Percentiles rank a stretch among this genome's conserved stretches.
Evolutionary conservation across 1,140 invertebrate genomes (phyloP).

Genomic region (Druon quercuslanigerum): DNA sequence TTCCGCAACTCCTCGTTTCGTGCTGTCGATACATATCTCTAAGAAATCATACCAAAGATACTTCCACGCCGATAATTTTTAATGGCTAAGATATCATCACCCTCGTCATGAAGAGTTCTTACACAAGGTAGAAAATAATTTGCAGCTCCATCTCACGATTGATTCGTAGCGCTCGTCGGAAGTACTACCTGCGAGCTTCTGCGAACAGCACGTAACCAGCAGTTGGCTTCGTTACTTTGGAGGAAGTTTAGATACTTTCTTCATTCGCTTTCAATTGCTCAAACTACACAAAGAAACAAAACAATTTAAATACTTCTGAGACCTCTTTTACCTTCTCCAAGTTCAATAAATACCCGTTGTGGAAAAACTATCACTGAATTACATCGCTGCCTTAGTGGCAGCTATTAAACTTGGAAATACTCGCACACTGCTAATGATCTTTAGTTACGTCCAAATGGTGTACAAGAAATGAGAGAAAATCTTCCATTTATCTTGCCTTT

Average conservation of each 20-base stretch:
- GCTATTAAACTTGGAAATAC: constrained; percentile 22
- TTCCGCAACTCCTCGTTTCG: constrained; percentile 53
- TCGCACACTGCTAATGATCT: constrained; percentile 17
- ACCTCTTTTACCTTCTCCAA: background rate
- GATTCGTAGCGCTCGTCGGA: constrained; percentile 54
- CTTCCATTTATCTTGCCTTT: constrained; percentile 10
- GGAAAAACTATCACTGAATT: background rate
- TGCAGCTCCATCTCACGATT: constrained; percentile 55
- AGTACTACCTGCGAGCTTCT: constrained; percentile 35
- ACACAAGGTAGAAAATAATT: constrained; percentile 60
- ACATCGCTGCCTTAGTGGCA: background rate
- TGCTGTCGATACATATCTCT: constrained; percentile 55
- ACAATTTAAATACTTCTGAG: background rate
- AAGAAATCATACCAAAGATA: constrained; percentile 62
- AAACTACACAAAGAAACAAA: background rate
- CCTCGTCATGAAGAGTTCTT: constrained; percentile 59
- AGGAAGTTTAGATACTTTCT: constrained; percentile 41
- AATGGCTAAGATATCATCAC: constrained; percentile 60
- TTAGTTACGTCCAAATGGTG: constrained; percentile 9
- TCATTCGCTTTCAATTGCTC: constrained; percentile 24
- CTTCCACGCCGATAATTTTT: constrained; percentile 59
- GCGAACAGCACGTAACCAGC: constrained; percentile 33
- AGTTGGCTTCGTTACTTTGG: constrained; percentile 35
- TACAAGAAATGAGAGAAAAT: constrained; percentile 17
- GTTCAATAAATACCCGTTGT: constrained; percentile 2